These are phyloP conservation scores for Plecturocebus donacophilus DNA, from an alignment of 2,113 vertebrate species.

Conservation along the genomic window DNA sequence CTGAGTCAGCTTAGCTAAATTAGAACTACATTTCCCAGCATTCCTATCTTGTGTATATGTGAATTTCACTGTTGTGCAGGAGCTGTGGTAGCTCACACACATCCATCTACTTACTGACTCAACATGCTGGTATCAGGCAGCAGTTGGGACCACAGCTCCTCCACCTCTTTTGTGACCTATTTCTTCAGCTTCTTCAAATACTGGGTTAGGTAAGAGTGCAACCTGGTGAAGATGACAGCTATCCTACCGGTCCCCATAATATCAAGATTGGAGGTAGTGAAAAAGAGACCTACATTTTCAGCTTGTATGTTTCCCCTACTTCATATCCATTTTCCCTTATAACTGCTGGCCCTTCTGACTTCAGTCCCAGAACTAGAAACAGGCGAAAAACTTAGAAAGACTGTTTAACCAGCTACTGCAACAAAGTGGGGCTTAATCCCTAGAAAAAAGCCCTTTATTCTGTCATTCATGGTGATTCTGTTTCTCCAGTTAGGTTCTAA, in stretches of 20 bases:
- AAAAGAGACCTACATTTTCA: neutral
- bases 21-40: neutral
- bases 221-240: neutral
- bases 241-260: accelerated
- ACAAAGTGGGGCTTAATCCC: neutral
- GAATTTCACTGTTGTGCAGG: neutral
- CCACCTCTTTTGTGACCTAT: neutral
- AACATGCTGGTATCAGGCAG: neutral
- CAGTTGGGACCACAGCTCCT: neutral
- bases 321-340: neutral
- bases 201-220: neutral
- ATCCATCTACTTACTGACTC: neutral
- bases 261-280: accelerated
- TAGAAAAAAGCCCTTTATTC: neutral
- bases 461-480: neutral
- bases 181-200: neutral
- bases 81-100: neutral
- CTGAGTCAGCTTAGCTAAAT: neutral
- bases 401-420: accelerated
- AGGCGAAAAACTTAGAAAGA: neutral
- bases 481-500: neutral
- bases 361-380: neutral
- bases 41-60: neutral
- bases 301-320: neutral
- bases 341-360: neutral